Evolutionary conservation across 2,888 invertebrate genomes (phyloP).

Genomic region (Pharmacophagus antenor): DNA sequence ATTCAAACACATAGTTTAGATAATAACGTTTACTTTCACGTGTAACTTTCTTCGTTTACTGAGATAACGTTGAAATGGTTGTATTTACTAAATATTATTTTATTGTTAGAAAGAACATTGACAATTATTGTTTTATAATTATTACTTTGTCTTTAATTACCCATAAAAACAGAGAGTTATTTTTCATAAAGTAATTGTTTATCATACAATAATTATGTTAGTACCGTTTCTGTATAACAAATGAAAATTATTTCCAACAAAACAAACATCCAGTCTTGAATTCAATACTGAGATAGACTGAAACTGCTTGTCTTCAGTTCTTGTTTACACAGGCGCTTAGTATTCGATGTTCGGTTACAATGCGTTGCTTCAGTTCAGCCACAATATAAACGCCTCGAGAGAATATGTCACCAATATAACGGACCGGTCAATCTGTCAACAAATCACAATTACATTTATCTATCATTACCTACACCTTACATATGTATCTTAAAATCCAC

Average conservation of each 20-base stretch:
- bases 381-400: background rate
- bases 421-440: background rate
- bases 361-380: background rate
- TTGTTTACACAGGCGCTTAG: conserved; percentile 2
- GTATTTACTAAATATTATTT: too few relatives aligned
- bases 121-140: too few relatives aligned
- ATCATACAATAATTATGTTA: too few relatives aligned
- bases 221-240: background rate
- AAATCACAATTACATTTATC: background rate
- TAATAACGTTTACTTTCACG: too few relatives aligned
- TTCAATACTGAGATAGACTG: background rate
- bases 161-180: too few relatives aligned
- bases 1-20: too few relatives aligned
- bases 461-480: background rate
- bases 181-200: too few relatives aligned
- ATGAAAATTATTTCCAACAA: background rate
- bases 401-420: background rate
- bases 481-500: too few relatives aligned
- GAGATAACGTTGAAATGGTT: too few relatives aligned
- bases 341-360: background rate
- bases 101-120: too few relatives aligned
- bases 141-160: too few relatives aligned
- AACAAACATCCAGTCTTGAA: background rate
- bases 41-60: too few relatives aligned
- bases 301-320: background rate